These are phyloP conservation scores for Notarius lentiginosus DNA, from an alignment of 2,113 vertebrate genomes.

Conservation along the genomic window DNA sequence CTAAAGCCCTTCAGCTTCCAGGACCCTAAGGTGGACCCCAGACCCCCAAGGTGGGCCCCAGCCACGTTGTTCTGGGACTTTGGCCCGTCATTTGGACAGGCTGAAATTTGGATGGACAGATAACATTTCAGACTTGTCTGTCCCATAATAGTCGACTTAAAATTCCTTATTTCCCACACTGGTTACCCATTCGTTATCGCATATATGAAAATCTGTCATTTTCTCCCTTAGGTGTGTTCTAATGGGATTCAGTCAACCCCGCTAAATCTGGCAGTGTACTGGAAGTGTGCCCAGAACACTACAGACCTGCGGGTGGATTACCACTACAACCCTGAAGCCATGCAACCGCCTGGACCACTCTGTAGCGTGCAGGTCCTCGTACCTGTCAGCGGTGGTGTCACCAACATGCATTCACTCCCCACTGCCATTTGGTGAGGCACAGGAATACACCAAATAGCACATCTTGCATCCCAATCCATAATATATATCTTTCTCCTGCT, in stretches of 20 bases:
- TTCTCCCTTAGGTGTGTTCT: slow-evolving; percentile 80
- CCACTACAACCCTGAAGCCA: slow-evolving; percentile 92
- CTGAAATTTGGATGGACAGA: no score
- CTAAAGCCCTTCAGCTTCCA: no score
- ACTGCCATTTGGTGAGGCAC: slow-evolving; percentile 83
- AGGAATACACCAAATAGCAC: background rate
- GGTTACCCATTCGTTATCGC: background rate
- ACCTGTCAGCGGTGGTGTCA: slow-evolving; percentile 90
- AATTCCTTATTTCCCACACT: no score
- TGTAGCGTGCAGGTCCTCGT: slow-evolving; percentile 88
- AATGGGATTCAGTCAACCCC: slow-evolving; percentile 96
- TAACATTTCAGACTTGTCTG: no score
- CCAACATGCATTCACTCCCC: slow-evolving; percentile 90
- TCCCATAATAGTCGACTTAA: no score
- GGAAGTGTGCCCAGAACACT: slow-evolving; percentile 86
- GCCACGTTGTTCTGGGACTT: no score
- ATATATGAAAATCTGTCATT: background rate
- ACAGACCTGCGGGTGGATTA: slow-evolving; percentile 95
- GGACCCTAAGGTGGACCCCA: no score
- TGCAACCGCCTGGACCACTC: slow-evolving; percentile 81
- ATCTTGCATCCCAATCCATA: background rate
- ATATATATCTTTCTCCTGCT: background rate
- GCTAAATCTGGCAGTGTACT: slow-evolving; percentile 93
- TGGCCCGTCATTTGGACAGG: no score
- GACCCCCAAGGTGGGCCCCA: no score